Percentiles rank a stretch among this genome's conserved stretches.
Evolutionary conservation across 2,888 invertebrate species (phyloP).

Genomic region (Steinernema carpocapsae): DNA sequence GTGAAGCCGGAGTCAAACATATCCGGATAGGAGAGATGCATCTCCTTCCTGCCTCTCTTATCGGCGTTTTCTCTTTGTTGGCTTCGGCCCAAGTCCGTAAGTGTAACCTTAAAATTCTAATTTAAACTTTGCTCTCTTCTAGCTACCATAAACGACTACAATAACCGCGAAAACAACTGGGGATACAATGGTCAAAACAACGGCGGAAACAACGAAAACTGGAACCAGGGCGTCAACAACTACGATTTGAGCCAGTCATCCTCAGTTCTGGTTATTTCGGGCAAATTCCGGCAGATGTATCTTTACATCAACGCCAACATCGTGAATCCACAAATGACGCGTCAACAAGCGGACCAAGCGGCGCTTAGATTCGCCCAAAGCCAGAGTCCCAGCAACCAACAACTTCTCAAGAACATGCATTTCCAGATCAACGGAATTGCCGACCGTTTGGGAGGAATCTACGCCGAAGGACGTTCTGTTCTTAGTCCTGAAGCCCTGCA

Average conservation of each 20-base stretch:
- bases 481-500: neutral
- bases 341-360: neutral
- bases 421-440: neutral
- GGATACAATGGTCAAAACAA: neutral
- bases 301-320: neutral
- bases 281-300: slow-evolving; percentile 19
- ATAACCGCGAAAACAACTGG: neutral
- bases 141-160: neutral
- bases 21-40: too few species aligned
- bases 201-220: neutral
- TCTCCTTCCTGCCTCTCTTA: neutral
- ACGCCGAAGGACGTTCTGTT: neutral
- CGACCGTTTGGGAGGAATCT: neutral
- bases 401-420: neutral
- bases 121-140: neutral
- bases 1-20: too few species aligned
- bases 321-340: neutral
- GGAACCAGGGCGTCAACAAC: neutral
- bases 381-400: neutral
- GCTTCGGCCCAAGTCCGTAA: neutral
- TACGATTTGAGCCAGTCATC: neutral
- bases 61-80: neutral
- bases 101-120: neutral
- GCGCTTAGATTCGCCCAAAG: neutral
- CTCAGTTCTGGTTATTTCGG: neutral